Percentiles rank a stretch among this genome's conserved stretches.
Evolutionary conservation across 2,888 invertebrate species (phyloP).

Genomic region (Drosophila paramelanica): DNA sequence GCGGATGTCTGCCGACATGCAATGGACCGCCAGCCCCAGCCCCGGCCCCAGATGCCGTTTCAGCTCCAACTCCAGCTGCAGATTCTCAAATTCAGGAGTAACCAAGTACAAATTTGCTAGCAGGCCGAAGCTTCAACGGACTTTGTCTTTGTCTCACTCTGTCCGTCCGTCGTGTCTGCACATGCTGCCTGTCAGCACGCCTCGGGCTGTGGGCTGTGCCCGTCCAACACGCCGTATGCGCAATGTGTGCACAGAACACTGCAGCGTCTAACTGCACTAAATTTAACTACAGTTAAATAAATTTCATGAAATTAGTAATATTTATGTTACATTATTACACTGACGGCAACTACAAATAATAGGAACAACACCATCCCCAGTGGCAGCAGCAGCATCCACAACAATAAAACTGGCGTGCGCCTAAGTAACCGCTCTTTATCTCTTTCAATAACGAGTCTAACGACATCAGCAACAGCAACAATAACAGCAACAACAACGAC

Average conservation of each 20-base stretch:
- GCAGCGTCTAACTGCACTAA: slow-evolving; percentile 66
- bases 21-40: slow-evolving; percentile 36
- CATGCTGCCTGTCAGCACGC: slow-evolving; percentile 71
- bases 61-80: slow-evolving; percentile 35
- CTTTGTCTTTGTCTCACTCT: slow-evolving; percentile 20
- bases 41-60: not conserved
- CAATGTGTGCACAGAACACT: slow-evolving; percentile 53
- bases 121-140: slow-evolving; percentile 31
- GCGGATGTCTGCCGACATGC: slow-evolving; percentile 63
- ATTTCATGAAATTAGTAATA: slow-evolving; percentile 79
- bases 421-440: slow-evolving; percentile 81
- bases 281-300: slow-evolving; percentile 78
- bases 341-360: slow-evolving; percentile 69
- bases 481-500: slow-evolving; percentile 15
- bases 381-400: slow-evolving; percentile 32
- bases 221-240: slow-evolving; percentile 65
- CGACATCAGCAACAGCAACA: slow-evolving; percentile 39
- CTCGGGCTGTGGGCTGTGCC: slow-evolving; percentile 61
- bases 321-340: slow-evolving; percentile 75
- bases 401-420: slow-evolving; percentile 70
- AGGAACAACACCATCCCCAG: slow-evolving; percentile 22
- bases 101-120: slow-evolving; percentile 66
- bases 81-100: slow-evolving; percentile 60
- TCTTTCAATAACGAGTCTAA: slow-evolving; percentile 78
- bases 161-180: slow-evolving; percentile 30